Evolutionary conservation across 2,113 vertebrate genomes (phyloP), one percentile per base, ranked within the genome.

Genomic region (Perca schrenkii): DNA sequence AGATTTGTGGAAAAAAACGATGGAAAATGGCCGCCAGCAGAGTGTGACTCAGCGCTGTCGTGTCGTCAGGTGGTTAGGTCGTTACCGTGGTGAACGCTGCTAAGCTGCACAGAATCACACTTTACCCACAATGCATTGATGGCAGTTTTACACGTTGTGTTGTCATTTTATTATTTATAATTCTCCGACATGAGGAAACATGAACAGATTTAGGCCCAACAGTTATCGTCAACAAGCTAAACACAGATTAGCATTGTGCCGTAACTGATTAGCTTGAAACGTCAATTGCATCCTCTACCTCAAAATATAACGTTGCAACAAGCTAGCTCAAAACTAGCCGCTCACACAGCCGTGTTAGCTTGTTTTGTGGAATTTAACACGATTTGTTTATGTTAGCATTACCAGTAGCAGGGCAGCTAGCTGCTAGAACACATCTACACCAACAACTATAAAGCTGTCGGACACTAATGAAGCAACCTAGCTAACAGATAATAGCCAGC

Each of bases 81-180:
- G 16, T 47, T 36, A 14, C 14, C n/a, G 0, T 2, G 50, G 52
- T 12, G 17, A 28, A 19, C 1, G 1, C 4, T 1, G 4, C 31
- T 36, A 7, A 28, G 56, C 65, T 61, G 46, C 54, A 52, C 76
- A 43, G 66, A 31, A 46, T 73, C 61, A 57, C 69, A 73, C 60
- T 58, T 50, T 57, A 56, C 61, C 69, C 78, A 80, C 25, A 65
- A 73, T 73, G 69, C 78, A 73, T 2, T 57, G 40, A 4, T 46
- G 65, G 40, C 19, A 15, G 34, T 64, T n/a, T n/a, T 8, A 63
- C 11, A 49, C 1, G 17, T 22, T 34, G 53, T 67, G 16, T 47
- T 46, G 36, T 22, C 8, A 25, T 16, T 15, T 69, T 34, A 34
- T 14, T 10, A 13, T 63, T 40, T 63, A 40, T 40, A 53, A 68